Percentiles rank a stretch among this genome's conserved stretches.
phyloP scores from a whole-genome alignment of 2,888 invertebrate species.

The Nomada ferruginata region DNA sequence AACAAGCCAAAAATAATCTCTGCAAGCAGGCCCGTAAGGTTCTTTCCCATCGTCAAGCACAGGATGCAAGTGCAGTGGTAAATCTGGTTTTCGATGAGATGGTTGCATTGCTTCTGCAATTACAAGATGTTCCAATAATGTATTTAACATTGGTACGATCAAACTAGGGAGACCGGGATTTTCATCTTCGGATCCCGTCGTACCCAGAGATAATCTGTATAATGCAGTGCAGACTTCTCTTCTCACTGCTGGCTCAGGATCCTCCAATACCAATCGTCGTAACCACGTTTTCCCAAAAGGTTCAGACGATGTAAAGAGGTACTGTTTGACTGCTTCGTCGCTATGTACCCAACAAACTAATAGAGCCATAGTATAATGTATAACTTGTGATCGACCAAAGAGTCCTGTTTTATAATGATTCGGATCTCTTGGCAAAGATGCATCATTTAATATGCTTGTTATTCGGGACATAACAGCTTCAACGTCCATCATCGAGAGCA shows the following conservation, averaged over 20 bases:
- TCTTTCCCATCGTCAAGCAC: slow-evolving; percentile 94
- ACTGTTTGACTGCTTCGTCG: slow-evolving; percentile 90
- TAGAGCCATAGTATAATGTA: slow-evolving; percentile 96
- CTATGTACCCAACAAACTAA: slow-evolving; percentile 97
- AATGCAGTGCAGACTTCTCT: slow-evolving; percentile 96
- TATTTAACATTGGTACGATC: slow-evolving; percentile 91
- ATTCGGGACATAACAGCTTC: slow-evolving; percentile 93
- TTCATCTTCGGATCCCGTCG: slow-evolving; percentile 85
- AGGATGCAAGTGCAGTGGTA: slow-evolving; percentile 85
- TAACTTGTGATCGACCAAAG: slow-evolving; percentile 95
- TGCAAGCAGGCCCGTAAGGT: slow-evolving; percentile 96
- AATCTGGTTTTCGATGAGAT: slow-evolving; percentile 76
- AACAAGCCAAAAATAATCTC: slow-evolving; percentile 97
- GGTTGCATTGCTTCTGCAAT: slow-evolving; percentile 94
- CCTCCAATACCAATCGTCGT: slow-evolving; percentile 93
- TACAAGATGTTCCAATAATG: slow-evolving; percentile 92
- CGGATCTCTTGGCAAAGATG: slow-evolving; percentile 91
- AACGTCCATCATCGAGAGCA: slow-evolving; percentile 94
- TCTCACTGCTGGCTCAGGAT: slow-evolving; percentile 95
- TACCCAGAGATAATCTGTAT: slow-evolving; percentile 94
- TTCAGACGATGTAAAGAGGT: slow-evolving; percentile 90
- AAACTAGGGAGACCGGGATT: slow-evolving; percentile 85
- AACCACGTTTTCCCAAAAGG: slow-evolving; percentile 91
- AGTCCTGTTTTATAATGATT: slow-evolving; percentile 96
- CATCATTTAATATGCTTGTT: slow-evolving; percentile 94